phyloP scores from a whole-genome alignment of 2,797 vertebrate genomes.

The Rhinophrynus dorsalis region DNA sequence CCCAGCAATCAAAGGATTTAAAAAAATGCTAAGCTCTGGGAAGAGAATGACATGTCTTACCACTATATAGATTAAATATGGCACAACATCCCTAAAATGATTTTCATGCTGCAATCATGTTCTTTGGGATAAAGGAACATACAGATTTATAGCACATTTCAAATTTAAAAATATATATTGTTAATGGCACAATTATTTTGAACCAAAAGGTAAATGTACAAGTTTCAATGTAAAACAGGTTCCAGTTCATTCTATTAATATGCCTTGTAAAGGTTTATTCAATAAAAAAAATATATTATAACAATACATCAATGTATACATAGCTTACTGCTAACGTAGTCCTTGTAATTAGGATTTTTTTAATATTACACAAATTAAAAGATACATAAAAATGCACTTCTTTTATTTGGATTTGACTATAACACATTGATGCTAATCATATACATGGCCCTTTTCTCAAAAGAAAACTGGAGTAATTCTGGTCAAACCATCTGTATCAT shows the following conservation, averaged over 20 bases:
- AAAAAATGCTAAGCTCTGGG: constrained; percentile 42
- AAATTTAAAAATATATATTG: constrained; percentile 25
- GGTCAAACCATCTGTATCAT: too few relatives aligned
- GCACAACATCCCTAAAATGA: constrained; percentile 23
- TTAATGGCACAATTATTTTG: constrained; percentile 46
- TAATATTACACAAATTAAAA: constrained; percentile 15
- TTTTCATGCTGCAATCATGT: constrained; percentile 26
- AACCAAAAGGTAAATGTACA: constrained; percentile 6
- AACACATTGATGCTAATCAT: too few relatives aligned
- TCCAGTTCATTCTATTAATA: not conserved
- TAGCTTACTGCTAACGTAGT: constrained; percentile 4
- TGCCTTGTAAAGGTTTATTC: too few relatives aligned
- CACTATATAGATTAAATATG: constrained; percentile 45
- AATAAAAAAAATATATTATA: too few relatives aligned
- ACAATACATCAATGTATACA: not conserved
- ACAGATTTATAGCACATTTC: constrained; percentile 51
- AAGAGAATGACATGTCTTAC: constrained; percentile 45
- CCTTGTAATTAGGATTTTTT: constrained; percentile 15
- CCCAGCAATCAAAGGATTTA: not conserved
- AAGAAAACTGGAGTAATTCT: too few relatives aligned
- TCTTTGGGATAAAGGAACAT: constrained; percentile 25
- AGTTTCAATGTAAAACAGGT: not conserved
- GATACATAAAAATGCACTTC: constrained; percentile 17
- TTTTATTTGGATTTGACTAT: constrained; percentile 19
- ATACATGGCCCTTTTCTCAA: too few relatives aligned